Conservation (phyloP, 2,888 invertebrate genomes). For the Clitarchus hookeri region DNA sequence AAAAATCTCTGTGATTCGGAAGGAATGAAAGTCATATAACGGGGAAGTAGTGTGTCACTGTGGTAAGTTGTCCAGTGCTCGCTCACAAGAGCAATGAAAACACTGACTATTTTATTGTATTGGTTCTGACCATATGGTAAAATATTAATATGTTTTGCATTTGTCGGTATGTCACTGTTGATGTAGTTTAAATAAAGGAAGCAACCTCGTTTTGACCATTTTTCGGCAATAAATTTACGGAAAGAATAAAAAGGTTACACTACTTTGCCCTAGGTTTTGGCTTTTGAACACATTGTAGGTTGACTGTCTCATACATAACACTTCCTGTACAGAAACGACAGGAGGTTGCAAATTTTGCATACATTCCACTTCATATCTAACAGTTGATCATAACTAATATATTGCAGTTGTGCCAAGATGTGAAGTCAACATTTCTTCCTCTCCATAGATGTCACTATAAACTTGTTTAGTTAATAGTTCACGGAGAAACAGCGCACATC, state of each 20-base stretch:
- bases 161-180: too few species aligned
- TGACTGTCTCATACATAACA: background rate
- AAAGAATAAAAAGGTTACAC: background rate
- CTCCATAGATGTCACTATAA: background rate
- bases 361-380: background rate
- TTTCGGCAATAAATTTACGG: background rate
- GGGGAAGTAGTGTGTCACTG: too few species aligned
- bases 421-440: background rate
- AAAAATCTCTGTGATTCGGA: too few species aligned
- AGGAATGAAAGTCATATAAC: too few species aligned
- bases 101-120: too few species aligned
- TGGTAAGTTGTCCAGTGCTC: too few species aligned
- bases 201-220: too few species aligned
- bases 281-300: background rate
- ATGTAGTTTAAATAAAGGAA: too few species aligned
- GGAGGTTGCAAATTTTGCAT: too few species aligned
- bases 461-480: background rate
- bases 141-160: too few species aligned
- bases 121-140: too few species aligned
- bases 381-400: background rate
- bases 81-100: too few species aligned
- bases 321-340: background rate
- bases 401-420: background rate
- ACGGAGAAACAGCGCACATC: background rate
- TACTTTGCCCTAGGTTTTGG: background rate